These are phyloP conservation scores for Andrena bicolor DNA, from an alignment of 2,888 invertebrate genomes.

Conservation along the genomic window DNA sequence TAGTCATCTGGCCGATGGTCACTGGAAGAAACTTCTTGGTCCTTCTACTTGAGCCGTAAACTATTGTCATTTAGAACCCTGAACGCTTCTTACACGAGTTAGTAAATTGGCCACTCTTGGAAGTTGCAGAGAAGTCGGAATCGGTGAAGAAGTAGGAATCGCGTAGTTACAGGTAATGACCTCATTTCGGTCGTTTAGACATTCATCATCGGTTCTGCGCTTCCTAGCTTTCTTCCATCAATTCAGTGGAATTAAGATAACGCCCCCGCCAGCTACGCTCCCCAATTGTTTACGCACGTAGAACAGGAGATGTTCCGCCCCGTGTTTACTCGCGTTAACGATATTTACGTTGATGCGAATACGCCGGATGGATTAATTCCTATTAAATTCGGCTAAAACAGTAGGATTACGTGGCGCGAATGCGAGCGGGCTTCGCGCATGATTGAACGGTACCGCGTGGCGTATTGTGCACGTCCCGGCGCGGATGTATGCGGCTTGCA, in stretches of 20 bases:
- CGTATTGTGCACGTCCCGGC: conserved; percentile 48
- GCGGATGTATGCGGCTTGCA: conserved; percentile 52
- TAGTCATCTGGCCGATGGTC: background rate
- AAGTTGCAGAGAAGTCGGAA: too few relatives aligned
- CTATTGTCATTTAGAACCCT: too few relatives aligned
- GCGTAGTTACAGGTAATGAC: too few relatives aligned
- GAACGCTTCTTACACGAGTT: too few relatives aligned
- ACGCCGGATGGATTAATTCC: conserved; percentile 37
- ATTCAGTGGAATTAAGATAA: conserved; percentile 7
- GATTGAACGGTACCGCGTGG: conserved; percentile 55
- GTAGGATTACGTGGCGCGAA: conserved; percentile 50
- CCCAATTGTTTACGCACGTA: background rate
- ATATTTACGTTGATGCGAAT: conserved; percentile 16
- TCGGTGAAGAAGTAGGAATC: too few relatives aligned
- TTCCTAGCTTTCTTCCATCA: background rate
- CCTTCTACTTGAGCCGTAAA: too few relatives aligned
- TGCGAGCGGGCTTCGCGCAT: conserved; percentile 46
- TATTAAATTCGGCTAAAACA: conserved; percentile 48
- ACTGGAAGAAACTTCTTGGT: background rate
- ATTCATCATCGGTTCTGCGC: background rate
- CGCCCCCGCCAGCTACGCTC: background rate
- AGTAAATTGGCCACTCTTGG: too few relatives aligned
- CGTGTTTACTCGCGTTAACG: conserved; percentile 16
- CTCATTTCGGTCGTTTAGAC: too few relatives aligned
- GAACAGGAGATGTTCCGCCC: background rate